These are phyloP conservation scores for Enoplosus armatus DNA, from an alignment of 2,797 vertebrate genomes.

Conservation along the genomic window DNA sequence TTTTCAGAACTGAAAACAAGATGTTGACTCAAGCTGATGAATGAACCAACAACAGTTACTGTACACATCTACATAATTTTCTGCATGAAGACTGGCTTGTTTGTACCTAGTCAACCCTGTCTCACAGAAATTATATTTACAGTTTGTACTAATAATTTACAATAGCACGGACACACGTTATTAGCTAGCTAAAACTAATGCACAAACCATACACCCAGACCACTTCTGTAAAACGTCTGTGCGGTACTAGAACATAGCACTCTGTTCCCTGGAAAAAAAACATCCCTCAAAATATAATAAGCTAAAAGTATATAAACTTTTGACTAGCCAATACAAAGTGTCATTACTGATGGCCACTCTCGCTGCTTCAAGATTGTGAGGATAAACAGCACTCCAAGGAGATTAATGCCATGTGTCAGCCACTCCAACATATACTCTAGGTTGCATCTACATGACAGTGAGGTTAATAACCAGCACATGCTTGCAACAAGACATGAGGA, in stretches of 20 bases:
- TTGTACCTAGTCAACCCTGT: too few relatives aligned
- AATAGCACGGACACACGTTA: too few relatives aligned
- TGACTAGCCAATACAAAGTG: not conserved
- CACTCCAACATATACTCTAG: not conserved
- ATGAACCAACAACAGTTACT: too few relatives aligned
- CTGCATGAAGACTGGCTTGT: too few relatives aligned
- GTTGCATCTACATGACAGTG: not conserved
- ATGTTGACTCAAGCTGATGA: too few relatives aligned
- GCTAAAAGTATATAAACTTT: not conserved
- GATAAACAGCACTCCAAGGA: conserved; percentile 6
- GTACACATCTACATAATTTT: too few relatives aligned
- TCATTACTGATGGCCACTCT: conserved; percentile 7
- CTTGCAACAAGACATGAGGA: not conserved
- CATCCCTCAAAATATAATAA: not conserved
- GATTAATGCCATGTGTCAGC: conserved; percentile 3
- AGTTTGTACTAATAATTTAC: too few relatives aligned
- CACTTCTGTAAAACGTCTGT: not conserved
- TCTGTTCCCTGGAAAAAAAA: not conserved
- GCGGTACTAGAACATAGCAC: too few relatives aligned
- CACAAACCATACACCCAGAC: not conserved
- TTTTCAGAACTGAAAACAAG: too few relatives aligned
- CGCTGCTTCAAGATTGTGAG: not conserved
- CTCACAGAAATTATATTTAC: too few relatives aligned
- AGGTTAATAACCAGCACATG: not conserved
- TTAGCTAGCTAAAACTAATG: too few relatives aligned